Evolutionary conservation across 2,888 invertebrate species (phyloP).

Genomic region (Nectonema munidae): DNA sequence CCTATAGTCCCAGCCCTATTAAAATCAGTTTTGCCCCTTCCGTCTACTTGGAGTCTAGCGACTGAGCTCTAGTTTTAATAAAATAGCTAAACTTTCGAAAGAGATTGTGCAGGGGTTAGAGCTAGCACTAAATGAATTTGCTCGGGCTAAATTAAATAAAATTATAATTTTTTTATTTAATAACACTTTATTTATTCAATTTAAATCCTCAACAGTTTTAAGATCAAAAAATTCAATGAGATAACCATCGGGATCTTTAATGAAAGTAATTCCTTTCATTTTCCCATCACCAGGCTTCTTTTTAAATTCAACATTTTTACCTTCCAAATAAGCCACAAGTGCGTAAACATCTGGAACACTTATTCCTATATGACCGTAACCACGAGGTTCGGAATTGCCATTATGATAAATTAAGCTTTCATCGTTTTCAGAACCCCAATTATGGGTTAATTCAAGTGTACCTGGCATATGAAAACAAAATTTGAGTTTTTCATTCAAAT

Average conservation of each 20-base stretch:
- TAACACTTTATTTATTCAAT: too few species aligned
- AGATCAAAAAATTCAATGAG: slow-evolving; percentile 58
- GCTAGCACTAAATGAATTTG: too few species aligned
- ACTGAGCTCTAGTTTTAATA: too few species aligned
- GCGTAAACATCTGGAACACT: slow-evolving; percentile 53
- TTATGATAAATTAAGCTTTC: slow-evolving; percentile 44
- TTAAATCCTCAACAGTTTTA: slow-evolving; percentile 18
- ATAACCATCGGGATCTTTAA: slow-evolving; percentile 75
- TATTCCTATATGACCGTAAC: slow-evolving; percentile 67
- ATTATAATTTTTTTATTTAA: too few species aligned
- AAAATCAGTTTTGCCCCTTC: too few species aligned
- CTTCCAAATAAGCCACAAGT: slow-evolving; percentile 55
- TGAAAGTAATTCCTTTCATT: slow-evolving; percentile 71
- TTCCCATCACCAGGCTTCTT: slow-evolving; percentile 54
- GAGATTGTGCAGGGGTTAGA: too few species aligned
- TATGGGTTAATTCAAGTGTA: slow-evolving; percentile 61
- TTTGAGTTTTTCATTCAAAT: slow-evolving; percentile 33
- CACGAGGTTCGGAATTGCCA: slow-evolving; percentile 55
- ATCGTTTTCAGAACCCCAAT: slow-evolving; percentile 70
- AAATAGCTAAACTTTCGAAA: too few species aligned
- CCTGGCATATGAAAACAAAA: slow-evolving; percentile 54
- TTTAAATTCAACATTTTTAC: slow-evolving; percentile 49
- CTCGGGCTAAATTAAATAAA: too few species aligned
- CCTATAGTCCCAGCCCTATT: too few species aligned
- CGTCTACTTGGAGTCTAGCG: too few species aligned